Evolutionary conservation across 2,113 vertebrate species (phyloP).

Genomic region (Hydropotes inermis): DNA sequence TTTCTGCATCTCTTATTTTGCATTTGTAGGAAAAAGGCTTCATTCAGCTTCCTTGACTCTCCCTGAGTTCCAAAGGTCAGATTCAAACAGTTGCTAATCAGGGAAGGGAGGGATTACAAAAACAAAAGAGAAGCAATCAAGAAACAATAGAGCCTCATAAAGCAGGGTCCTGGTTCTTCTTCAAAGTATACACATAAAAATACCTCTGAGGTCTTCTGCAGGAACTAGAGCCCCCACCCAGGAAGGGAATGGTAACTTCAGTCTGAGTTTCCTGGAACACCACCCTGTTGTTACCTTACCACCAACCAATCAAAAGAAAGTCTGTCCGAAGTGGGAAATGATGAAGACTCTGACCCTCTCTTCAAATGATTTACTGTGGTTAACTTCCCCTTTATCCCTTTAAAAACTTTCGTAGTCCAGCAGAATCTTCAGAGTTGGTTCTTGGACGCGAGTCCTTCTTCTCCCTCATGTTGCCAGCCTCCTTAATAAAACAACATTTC

Average conservation of each 20-base stretch:
- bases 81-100: neutral
- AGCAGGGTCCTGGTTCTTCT: neutral
- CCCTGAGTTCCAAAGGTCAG: neutral
- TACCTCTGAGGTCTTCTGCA: neutral
- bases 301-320: neutral
- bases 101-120: neutral
- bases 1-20: neutral
- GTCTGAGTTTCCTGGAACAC: neutral
- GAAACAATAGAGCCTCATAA: neutral
- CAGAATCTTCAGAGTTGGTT: neutral
- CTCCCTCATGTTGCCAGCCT: neutral
- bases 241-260: neutral
- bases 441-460: neutral
- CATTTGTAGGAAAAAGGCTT: neutral
- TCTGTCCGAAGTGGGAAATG: neutral
- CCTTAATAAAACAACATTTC: neutral
- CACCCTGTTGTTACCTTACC: neutral
- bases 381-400: neutral
- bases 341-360: neutral
- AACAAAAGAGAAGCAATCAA: neutral
- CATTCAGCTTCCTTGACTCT: neutral
- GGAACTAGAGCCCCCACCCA: neutral
- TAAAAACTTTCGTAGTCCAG: neutral
- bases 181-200: neutral
- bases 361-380: neutral